Conservation (phyloP, 2,888 invertebrate species). For the Rhagonycha lutea region DNA sequence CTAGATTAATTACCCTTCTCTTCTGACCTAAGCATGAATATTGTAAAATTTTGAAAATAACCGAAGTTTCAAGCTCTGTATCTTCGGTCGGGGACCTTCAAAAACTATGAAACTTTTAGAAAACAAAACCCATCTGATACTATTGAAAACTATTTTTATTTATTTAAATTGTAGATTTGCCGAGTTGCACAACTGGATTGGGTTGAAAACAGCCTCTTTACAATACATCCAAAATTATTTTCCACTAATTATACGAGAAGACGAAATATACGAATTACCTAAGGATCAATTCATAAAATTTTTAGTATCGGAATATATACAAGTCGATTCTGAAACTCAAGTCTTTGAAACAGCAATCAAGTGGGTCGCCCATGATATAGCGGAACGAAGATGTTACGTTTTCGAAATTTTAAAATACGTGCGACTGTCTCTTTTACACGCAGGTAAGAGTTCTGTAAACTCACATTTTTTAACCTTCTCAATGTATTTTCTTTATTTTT, state of each 20-base stretch:
- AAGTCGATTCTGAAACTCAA: slow-evolving; percentile 88
- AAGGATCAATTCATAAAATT: slow-evolving; percentile 76
- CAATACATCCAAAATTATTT: slow-evolving; percentile 86
- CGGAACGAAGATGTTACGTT: slow-evolving; percentile 77
- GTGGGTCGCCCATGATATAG: slow-evolving; percentile 85
- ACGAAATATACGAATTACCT: slow-evolving; percentile 84
- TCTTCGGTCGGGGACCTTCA: no score
- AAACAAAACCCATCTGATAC: no score
- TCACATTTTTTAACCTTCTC: background rate
- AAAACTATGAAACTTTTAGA: no score
- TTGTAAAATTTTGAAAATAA: no score
- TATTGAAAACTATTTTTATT: background rate
- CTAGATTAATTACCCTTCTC: no score
- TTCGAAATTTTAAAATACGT: slow-evolving; percentile 85
- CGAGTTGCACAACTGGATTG: slow-evolving; percentile 82
- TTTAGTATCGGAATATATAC: slow-evolving; percentile 82
- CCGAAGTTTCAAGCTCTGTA: no score
- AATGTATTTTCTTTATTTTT: background rate
- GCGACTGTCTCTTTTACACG: slow-evolving; percentile 81
- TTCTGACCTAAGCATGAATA: no score
- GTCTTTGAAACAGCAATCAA: slow-evolving; percentile 84
- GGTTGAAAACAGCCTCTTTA: slow-evolving; percentile 76
- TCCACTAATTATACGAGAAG: slow-evolving; percentile 77
- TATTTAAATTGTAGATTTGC: slow-evolving; percentile 68
- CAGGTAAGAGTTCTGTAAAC: slow-evolving; percentile 47